phyloP scores from a whole-genome alignment of 2,797 vertebrate species.

The Apodemus agrarius region DNA sequence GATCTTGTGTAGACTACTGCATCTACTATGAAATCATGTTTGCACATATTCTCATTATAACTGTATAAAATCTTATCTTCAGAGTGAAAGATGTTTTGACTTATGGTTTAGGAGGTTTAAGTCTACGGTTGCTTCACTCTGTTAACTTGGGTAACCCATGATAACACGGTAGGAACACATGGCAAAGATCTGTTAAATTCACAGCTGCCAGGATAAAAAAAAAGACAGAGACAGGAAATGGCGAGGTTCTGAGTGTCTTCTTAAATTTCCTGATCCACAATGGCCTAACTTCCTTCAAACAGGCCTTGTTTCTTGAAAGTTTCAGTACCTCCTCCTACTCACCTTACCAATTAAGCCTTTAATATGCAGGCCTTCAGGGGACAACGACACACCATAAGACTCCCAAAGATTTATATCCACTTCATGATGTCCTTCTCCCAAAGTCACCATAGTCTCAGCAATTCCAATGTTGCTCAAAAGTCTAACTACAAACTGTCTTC shows the following conservation, averaged over 20 bases:
- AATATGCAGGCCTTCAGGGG: not conserved
- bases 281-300: not conserved
- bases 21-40: not conserved
- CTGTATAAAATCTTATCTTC: not conserved
- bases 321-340: not conserved
- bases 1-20: not conserved
- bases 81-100: not conserved
- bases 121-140: not conserved
- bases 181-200: not conserved
- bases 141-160: not conserved
- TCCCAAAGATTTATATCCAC: not conserved
- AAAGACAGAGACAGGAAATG: not conserved
- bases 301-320: not conserved
- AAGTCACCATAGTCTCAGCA: not conserved
- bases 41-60: not conserved
- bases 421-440: not conserved
- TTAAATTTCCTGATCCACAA: not conserved
- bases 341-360: not conserved
- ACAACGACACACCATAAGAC: not conserved
- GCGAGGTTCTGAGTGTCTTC: not conserved
- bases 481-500: not conserved
- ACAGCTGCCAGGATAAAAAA: not conserved
- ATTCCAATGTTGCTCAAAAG: conserved; percentile 1
- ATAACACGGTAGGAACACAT: not conserved
- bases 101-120: not conserved